phyloP scores from a whole-genome alignment of 2,888 invertebrate species.

The Blastobasis lacticolella region DNA sequence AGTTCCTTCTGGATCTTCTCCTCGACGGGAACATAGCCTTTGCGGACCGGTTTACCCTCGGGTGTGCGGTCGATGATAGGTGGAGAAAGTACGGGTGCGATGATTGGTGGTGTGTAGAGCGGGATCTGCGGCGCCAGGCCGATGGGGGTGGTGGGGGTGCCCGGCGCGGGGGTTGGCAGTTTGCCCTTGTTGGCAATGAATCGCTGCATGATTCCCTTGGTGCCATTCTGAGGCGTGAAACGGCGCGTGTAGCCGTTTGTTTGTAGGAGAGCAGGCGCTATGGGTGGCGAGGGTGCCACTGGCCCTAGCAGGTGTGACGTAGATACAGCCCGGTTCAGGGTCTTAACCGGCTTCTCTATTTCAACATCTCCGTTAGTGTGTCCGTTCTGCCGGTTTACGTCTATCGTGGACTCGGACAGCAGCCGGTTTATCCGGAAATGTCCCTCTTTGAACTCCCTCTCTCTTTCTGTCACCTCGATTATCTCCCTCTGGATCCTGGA shows the following conservation, averaged over 20 bases:
- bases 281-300: constrained; percentile 45
- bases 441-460: constrained; percentile 83
- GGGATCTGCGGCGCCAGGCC: constrained; percentile 39
- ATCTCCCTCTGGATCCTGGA: constrained; percentile 92
- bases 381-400: constrained; percentile 61
- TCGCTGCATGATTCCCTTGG: constrained; percentile 89
- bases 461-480: constrained; percentile 87
- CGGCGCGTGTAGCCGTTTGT: constrained; percentile 72
- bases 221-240: constrained; percentile 78
- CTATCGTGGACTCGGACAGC: constrained; percentile 63
- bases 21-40: constrained; percentile 88
- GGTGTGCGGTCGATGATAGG: constrained; percentile 71
- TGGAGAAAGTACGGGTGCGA: constrained; percentile 31
- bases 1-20: constrained; percentile 91
- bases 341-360: constrained; percentile 33
- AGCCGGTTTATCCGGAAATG: constrained; percentile 63
- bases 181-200: constrained; percentile 88
- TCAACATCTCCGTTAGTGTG: constrained; percentile 50
- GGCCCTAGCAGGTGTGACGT: constrained; percentile 62
- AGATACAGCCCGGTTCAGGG: constrained; percentile 58
- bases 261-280: constrained; percentile 44
- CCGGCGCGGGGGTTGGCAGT: constrained; percentile 52
- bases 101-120: constrained; percentile 42
- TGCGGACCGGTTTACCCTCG: constrained; percentile 79
- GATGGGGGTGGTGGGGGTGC: constrained; percentile 33